Base-by-base conservation (phyloP, 2,113 vertebrate species). In the Cichladusa arquata region DNA sequence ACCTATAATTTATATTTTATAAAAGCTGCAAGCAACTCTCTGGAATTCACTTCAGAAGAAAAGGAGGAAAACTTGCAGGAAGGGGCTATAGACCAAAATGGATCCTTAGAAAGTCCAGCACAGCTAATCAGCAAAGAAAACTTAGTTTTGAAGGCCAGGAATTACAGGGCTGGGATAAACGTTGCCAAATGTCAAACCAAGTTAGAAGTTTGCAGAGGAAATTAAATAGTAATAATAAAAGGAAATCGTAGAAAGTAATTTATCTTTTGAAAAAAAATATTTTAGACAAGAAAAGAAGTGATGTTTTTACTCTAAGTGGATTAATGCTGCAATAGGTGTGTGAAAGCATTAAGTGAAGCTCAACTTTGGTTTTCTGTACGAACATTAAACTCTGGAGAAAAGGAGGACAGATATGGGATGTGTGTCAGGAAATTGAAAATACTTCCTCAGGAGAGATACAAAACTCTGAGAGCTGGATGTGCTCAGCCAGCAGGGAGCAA, bases 151-250 rank as follows among this genome's bases (percentile, higher is more conserved):
- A 58, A 88, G 51, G 58, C 56, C 82, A 94, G 89, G 31, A 92
- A 88, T 58, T 36, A 78, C 7, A 83, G 25, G 6, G 5, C 24
- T 67, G n/a, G 19, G 6, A 6, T 83, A 88, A 93, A 81, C 8
- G 67, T 44, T 81, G 91, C 94, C 95, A 93, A 66, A 93, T 92
- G 44, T 94, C 83, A 86, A 92, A 90, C 15, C 0, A 9, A 81
- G 56, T 78, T 86, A 71, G 69, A 78, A 57, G 50, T 81, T 90
- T 83, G 62, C 47, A 86, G 64, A 90, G 92, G 92, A 94, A 97
- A 95, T 95, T 78, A 90, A 97, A 93, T 31, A 86, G 51, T 62
- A 93, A 94, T 84, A 96, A 74, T 44, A 90, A 89, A 92, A 92
- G 76, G 86, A 93, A 96, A 80, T 65, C 0, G 1, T 86, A 90